Percentiles rank a stretch among this genome's conserved stretches.
Evolutionary conservation across 2,888 invertebrate genomes (phyloP).

Genomic region (Cheilosia grossa): DNA sequence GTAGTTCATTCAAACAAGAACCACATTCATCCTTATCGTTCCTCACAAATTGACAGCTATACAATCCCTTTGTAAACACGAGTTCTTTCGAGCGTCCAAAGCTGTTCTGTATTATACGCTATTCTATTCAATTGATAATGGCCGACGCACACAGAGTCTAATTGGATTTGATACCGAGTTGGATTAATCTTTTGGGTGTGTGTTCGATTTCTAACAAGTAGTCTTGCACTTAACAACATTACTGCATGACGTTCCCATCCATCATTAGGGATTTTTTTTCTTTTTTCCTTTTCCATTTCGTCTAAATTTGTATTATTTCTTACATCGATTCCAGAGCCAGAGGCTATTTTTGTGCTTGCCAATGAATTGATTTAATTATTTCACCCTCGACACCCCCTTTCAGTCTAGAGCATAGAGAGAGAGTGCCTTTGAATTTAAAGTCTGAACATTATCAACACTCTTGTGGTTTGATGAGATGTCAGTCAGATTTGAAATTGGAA

Average conservation of each 20-base stretch:
- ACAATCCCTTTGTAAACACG: slow-evolving; percentile 52
- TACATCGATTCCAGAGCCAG: slow-evolving; percentile 50
- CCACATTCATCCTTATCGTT: slow-evolving; percentile 53
- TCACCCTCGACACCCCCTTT: slow-evolving; percentile 15
- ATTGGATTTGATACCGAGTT: slow-evolving; percentile 57
- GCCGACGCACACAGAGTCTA: slow-evolving; percentile 36
- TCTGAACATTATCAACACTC: slow-evolving; percentile 70
- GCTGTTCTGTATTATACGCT: not conserved
- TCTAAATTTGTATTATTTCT: slow-evolving; percentile 15
- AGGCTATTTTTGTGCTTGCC: slow-evolving; percentile 60
- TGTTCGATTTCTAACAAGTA: slow-evolving; percentile 31
- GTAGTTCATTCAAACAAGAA: slow-evolving; percentile 12
- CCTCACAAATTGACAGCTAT: slow-evolving; percentile 59
- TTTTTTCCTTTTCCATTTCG: not conserved
- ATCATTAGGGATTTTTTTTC: slow-evolving; percentile 48
- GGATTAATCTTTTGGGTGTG: slow-evolving; percentile 57
- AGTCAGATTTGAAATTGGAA: slow-evolving; percentile 41
- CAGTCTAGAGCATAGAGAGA: no score
- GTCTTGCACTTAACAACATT: slow-evolving; percentile 12
- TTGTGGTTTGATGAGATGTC: slow-evolving; percentile 68
- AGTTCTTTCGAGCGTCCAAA: slow-evolving; percentile 19
- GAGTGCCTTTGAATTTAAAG: slow-evolving; percentile 56
- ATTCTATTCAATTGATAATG: slow-evolving; percentile 26
- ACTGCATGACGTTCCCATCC: slow-evolving; percentile 51
- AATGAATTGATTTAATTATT: slow-evolving; percentile 72